Evolutionary conservation across 2,888 invertebrate species (phyloP), one percentile per base, ranked within the genome.

Genomic region (Chrysolina americana): DNA sequence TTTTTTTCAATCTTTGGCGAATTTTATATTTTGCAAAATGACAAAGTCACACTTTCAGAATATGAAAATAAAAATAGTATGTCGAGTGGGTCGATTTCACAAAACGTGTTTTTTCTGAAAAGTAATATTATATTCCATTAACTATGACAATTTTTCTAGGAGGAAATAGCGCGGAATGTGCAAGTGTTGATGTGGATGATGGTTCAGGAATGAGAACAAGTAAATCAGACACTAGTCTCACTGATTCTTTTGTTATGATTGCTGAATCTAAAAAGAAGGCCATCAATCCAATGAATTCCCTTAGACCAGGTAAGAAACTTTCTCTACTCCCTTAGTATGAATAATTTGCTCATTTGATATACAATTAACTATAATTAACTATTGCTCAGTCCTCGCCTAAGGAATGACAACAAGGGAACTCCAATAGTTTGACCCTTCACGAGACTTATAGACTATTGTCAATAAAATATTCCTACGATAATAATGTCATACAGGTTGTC

Each of bases 221-320:
- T 88, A 96, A 96, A 90, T 96, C 96, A 2, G 96, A 97, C 86
- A 96, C 96, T 0, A 96, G 96, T 85, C 91, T 97, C 19, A 95
- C 95, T 0, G 96, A 97, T 86, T 96, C 96, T 28, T 97, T 97
- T 88, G 96, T 96, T 2, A 91, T 97, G 80, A 92, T 97, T 15
- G 90, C 91, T 0, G 92, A 93, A 78, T 90, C 91, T 83, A 89
- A 87, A 84, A 79, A 79, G 63, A 83, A 89, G 85, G 87, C 82
- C 15, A 78, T 85, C 4, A 88, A 88, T 83, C 88, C 88, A 2
- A 81, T 87, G 77, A 87, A 86, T 80, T 79, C 84, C 53, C 80
- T 89, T 15, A 79, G 87, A 77, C 84, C 86, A 77, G 88, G 88
- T 88, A 82, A 77, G 28, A 70, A 41, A 41, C 13, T 68, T 64